These are phyloP conservation scores for Reticulitermes lucifugus DNA, from an alignment of 2,888 invertebrate species.

Conservation along the genomic window DNA sequence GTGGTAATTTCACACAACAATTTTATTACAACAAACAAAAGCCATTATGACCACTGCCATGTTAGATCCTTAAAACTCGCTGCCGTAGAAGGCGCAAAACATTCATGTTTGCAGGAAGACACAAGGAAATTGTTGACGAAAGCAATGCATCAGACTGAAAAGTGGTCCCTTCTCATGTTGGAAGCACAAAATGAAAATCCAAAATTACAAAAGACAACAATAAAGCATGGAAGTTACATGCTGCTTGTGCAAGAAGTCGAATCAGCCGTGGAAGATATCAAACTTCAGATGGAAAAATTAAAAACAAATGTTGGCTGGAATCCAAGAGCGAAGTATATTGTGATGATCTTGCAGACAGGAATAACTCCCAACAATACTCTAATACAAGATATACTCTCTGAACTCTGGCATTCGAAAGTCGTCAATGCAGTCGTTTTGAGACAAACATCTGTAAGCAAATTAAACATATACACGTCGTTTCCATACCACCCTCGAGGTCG, in stretches of 20 bases:
- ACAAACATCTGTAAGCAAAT: neutral
- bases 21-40: neutral
- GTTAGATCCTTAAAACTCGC: neutral
- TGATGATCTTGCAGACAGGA: neutral
- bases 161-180: neutral
- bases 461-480: neutral
- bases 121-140: neutral
- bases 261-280: neutral
- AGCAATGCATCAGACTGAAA: neutral
- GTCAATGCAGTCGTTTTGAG: neutral
- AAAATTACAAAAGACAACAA: neutral
- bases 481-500: constrained; percentile 2
- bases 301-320: neutral
- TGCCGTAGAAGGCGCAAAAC: neutral
- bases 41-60: neutral
- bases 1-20: neutral
- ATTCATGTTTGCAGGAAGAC: neutral
- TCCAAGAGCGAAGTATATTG: neutral
- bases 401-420: constrained; percentile 6
- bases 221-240: neutral
- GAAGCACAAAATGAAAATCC: neutral
- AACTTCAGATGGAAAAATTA: neutral
- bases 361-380: neutral
- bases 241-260: neutral
- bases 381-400: neutral